These are phyloP conservation scores for Tenthredo notha DNA, from an alignment of 2,888 invertebrate genomes.

Conservation along the genomic window DNA sequence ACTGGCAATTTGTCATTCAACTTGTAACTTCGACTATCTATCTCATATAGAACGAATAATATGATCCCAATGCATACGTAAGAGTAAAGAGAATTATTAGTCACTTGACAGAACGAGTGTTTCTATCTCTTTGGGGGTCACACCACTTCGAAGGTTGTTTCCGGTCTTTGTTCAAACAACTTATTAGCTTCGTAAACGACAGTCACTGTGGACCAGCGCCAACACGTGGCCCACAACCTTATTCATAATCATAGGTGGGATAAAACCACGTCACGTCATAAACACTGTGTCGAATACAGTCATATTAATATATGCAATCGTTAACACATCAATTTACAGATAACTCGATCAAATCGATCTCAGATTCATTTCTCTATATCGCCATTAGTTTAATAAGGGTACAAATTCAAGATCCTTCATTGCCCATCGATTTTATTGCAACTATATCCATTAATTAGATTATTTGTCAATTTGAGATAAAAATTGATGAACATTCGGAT, in stretches of 20 bases:
- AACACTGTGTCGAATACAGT: not conserved
- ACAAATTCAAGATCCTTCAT: not conserved
- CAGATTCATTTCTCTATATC: not conserved
- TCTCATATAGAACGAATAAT: conserved; percentile 7
- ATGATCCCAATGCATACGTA: conserved; percentile 41
- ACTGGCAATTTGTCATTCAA: conserved; percentile 7
- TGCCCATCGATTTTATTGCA: not conserved
- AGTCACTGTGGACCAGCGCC: conserved; percentile 32
- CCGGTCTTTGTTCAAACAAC: conserved; percentile 53
- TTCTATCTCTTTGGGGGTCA: conserved; percentile 48
- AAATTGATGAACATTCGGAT: not conserved
- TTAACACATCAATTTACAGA: not conserved
- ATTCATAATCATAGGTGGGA: conserved; percentile 32
- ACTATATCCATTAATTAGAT: not conserved
- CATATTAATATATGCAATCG: not conserved
- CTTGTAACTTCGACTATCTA: conserved; percentile 1
- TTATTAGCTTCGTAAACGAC: conserved; percentile 22
- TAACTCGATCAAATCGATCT: not conserved
- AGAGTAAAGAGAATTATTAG: conserved; percentile 46
- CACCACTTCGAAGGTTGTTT: conserved; percentile 52
- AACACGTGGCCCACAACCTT: conserved; percentile 42
- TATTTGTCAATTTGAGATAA: not conserved
- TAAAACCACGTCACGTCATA: conserved; percentile 26
- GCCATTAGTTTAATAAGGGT: not conserved
- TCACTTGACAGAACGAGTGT: conserved; percentile 45